Evolutionary conservation across 2,113 vertebrate species (phyloP), one percentile per base, ranked within the genome.

Genomic region (Accipiter virgatus): DNA sequence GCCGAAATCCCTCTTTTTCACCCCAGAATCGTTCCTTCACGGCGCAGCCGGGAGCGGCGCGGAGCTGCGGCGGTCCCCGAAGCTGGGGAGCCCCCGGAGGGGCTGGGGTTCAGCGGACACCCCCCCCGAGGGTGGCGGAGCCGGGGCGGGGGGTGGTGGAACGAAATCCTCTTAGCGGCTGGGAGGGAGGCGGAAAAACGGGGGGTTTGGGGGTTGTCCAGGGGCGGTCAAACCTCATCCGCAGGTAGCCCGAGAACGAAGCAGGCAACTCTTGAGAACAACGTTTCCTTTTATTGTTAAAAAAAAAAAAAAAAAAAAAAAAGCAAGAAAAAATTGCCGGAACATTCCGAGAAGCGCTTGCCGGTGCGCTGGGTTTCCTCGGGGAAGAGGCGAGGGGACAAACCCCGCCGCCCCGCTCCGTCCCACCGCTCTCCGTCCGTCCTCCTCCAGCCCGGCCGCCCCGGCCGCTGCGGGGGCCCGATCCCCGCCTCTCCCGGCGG

Each of bases 211-310:
- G 50, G 25, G 6, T 21, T 22, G 25, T 45, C 40, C 32, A 7
- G 23, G 22, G 23, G 27, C 11, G 16, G 45, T 43, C 26, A 32
- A 25, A 62, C n/a, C 17, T 13, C 68, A 32, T 32, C 58, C 6
- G 10, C 15, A 9, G 3, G 9, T 11, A 11, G 26, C 6, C 6
- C 5, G 50, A 62, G 56, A 75, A 79, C 4, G n/a, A 88, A 79
- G 52, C 38, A 91, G 75, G 66, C 38, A 17, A 34, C 11, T 43
- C 34, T 36, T 71, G 92, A 93, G 89, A 94, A 79, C 87, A 83
- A 75, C 22, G 34, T 68, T 95, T 72, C 67, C 27, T 83, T 95
- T 96, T 95, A 93, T 95, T 94, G 16, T 15, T 48, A 55, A 62
- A 47, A 45, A 40, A 48, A 52, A 50, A 48, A 13, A 48, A 48